Evolutionary conservation across 2,113 vertebrate species (phyloP).

Genomic region (Opisthocomus hoazin): DNA sequence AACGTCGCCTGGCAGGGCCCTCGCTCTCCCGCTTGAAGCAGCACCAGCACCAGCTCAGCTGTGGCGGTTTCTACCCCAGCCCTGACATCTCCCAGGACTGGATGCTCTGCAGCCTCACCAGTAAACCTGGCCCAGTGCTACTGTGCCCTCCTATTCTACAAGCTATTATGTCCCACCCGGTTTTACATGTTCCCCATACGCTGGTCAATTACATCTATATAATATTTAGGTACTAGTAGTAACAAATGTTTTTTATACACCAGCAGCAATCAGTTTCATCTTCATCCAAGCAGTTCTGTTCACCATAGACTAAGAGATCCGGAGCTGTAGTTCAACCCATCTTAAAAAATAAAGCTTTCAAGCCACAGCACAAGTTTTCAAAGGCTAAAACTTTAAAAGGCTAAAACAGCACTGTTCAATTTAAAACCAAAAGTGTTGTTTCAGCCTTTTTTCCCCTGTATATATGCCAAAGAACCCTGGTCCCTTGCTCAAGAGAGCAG

Average conservation of each 20-base stretch:
- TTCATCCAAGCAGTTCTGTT: neutral
- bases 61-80: neutral
- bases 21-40: neutral
- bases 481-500: slow-evolving; percentile 16
- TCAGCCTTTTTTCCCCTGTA: slow-evolving; percentile 20
- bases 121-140: neutral
- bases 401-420: neutral
- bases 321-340: neutral
- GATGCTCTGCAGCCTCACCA: neutral
- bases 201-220: neutral
- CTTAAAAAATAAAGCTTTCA: neutral
- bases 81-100: neutral
- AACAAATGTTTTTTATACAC: neutral
- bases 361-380: neutral
- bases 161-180: neutral
- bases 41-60: neutral
- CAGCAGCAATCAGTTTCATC: neutral
- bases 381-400: too few relatives aligned
- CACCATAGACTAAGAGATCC: neutral
- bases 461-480: neutral
- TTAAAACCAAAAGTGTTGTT: neutral
- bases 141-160: neutral
- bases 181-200: neutral
- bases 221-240: neutral
- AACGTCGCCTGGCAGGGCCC: neutral